Conservation (phyloP, 2,797 vertebrate genomes). For the Lindbergichthys nudifrons region DNA sequence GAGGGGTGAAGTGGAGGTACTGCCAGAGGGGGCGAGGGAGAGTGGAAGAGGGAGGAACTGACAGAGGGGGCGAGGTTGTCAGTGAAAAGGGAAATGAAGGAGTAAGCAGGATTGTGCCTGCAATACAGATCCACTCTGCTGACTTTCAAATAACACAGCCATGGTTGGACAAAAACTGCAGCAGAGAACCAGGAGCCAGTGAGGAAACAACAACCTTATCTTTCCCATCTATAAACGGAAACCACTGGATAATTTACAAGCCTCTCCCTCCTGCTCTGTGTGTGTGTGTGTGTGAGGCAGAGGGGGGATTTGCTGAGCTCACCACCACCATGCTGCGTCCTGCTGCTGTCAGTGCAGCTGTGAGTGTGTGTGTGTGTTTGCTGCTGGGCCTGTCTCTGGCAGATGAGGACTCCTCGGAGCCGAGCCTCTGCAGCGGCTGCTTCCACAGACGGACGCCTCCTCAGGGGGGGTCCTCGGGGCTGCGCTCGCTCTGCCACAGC, state of each 20-base stretch:
- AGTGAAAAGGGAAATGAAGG: conserved; percentile 73
- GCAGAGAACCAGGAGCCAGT: conserved; percentile 49
- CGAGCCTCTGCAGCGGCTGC: conserved; percentile 73
- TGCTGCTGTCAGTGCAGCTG: conserved; percentile 72
- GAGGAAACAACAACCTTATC: conserved; percentile 64
- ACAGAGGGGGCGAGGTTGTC: conserved; percentile 71
- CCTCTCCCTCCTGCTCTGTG: conserved; percentile 61
- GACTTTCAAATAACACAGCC: conserved; percentile 52
- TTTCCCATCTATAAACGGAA: conserved; percentile 71
- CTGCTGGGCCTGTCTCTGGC: conserved; percentile 74
- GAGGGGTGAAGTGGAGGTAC: conserved; percentile 68
- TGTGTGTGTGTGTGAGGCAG: conserved; percentile 41
- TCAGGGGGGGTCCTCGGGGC: conserved; percentile 54
- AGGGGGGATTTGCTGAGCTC: conserved; percentile 68
- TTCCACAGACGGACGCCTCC: conserved; percentile 82
- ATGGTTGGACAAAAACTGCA: conserved; percentile 65
- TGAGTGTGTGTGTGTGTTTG: conserved; percentile 50
- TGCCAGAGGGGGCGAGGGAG: conserved; percentile 68
- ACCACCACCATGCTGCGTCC: conserved; percentile 79
- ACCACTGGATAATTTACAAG: conserved; percentile 78
- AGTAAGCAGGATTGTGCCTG: conserved; percentile 79
- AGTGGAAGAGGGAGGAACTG: conserved; percentile 74
- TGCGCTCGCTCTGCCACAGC: conserved; percentile 77
- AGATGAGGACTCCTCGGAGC: conserved; percentile 64
- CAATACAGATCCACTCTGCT: conserved; percentile 59